These are phyloP conservation scores for Ictalurus punctatus DNA, from an alignment of 2,113 vertebrate genomes.

Conservation along the genomic window DNA sequence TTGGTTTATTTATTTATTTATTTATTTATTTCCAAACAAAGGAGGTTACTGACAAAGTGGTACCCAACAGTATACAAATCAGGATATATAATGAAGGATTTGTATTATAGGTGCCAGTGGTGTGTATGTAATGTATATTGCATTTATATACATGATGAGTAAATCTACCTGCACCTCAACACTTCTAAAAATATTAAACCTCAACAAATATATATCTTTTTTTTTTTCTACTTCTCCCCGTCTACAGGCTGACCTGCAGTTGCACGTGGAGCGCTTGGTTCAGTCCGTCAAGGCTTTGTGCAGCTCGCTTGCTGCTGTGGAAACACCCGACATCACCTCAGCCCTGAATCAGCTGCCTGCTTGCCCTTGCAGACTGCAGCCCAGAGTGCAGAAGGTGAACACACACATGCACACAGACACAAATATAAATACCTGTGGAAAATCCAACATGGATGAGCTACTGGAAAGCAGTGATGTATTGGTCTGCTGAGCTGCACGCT, in stretches of 20 bases:
- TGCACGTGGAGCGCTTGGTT: constrained; percentile 88
- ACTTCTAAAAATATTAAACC: neutral
- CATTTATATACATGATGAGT: neutral
- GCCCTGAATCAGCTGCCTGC: constrained; percentile 92
- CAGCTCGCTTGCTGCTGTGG: constrained; percentile 86
- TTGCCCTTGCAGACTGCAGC: constrained; percentile 91
- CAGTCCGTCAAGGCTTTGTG: constrained; percentile 94
- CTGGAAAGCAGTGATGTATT: neutral
- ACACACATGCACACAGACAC: neutral
- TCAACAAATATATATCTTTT: neutral
- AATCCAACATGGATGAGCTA: neutral
- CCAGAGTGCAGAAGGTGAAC: constrained; percentile 88
- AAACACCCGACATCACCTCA: constrained; percentile 86
- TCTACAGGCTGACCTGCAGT: constrained; percentile 77
- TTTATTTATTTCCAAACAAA: too few relatives aligned
- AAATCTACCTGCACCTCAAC: neutral
- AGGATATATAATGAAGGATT: neutral
- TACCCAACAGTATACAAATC: neutral
- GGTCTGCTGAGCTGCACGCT: constrained; percentile 3
- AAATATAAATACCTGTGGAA: neutral
- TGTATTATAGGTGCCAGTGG: neutral
- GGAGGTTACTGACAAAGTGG: neutral
- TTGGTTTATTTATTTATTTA: too few relatives aligned
- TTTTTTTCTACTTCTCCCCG: neutral
- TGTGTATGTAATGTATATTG: neutral